Conservation (phyloP, 2,113 vertebrate species). For the Sigmodon hispidus region DNA sequence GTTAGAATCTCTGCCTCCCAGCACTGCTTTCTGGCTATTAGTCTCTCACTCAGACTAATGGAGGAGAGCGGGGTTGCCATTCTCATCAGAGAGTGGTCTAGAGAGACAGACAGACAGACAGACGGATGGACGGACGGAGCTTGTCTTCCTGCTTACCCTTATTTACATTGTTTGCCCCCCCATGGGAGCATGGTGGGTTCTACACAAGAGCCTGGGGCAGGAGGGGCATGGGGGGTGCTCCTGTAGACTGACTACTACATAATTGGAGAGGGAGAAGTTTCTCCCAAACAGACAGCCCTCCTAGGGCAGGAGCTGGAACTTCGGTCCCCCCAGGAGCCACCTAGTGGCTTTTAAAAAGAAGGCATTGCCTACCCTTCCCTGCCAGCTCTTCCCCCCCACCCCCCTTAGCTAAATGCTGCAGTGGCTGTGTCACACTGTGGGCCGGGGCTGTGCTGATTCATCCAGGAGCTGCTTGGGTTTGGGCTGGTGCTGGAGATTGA, state of each 20-base stretch:
- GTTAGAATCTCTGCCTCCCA: neutral
- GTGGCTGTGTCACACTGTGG: too few relatives aligned
- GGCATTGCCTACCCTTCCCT: neutral
- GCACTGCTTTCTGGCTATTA: neutral
- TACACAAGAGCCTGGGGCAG: neutral
- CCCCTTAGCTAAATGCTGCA: neutral
- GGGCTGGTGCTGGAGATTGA: neutral
- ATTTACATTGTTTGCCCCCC: neutral
- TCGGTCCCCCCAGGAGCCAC: neutral
- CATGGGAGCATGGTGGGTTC: neutral
- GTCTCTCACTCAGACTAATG: neutral
- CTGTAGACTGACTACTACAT: neutral
- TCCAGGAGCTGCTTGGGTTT: neutral
- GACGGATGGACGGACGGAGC: too few relatives aligned
- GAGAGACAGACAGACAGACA: neutral
- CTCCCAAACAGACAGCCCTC: neutral
- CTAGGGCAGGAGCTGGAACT: neutral
- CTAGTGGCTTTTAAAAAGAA: slow-evolving; percentile 53
- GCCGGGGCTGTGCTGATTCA: neutral
- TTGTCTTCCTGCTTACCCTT: neutral
- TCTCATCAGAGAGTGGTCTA: neutral
- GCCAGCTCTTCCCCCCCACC: neutral
- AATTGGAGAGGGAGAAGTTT: neutral
- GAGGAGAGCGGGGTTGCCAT: neutral
- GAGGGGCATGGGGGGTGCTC: too few relatives aligned